Conservation (phyloP, 30 jellyfish, hydroid and myxozoan species). For the Clytia hemisphaerica region DNA sequence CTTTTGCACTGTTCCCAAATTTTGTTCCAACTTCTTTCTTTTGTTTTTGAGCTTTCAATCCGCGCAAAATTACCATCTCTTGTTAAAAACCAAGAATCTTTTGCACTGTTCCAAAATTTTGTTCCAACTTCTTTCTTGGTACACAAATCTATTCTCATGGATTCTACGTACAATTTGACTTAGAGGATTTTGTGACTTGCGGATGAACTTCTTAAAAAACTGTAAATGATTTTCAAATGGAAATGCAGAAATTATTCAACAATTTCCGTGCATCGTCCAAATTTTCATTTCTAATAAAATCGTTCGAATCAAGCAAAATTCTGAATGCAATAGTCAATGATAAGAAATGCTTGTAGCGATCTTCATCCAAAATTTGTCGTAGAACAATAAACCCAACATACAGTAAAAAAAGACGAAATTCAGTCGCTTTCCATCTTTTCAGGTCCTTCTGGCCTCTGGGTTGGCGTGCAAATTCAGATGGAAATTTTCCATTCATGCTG, state of each 20-base stretch:
- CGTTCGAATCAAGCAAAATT: slow-evolving; percentile 19
- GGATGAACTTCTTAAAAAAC: neutral
- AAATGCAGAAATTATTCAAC: neutral
- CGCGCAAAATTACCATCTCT: too few relatives aligned
- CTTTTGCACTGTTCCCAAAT: too few relatives aligned
- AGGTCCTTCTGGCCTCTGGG: slow-evolving; percentile 16
- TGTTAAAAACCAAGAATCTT: too few relatives aligned
- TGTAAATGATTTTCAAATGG: slow-evolving; percentile 16
- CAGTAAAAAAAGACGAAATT: slow-evolving; percentile 25
- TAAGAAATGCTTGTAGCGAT: neutral
- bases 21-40: too few relatives aligned
- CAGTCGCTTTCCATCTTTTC: slow-evolving; percentile 38
- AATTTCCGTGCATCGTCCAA: slow-evolving; percentile 17
- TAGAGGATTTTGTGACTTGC: slow-evolving; percentile 11
- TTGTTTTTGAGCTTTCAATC: too few relatives aligned
- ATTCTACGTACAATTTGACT: slow-evolving; percentile 3
- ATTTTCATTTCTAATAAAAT: neutral
- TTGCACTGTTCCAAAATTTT: too few relatives aligned
- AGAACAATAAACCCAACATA: slow-evolving; percentile 26
- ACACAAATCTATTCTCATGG: too few relatives aligned
- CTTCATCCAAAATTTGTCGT: slow-evolving; percentile 1
- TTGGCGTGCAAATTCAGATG: slow-evolving; percentile 23
- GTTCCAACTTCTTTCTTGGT: too few relatives aligned
- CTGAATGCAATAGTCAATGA: slow-evolving; percentile 11
- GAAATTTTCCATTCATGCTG: slow-evolving; percentile 5